These are phyloP conservation scores for Diadema setosum DNA, from an alignment of 35 echinoderm and acorn worm species.

Conservation along the genomic window DNA sequence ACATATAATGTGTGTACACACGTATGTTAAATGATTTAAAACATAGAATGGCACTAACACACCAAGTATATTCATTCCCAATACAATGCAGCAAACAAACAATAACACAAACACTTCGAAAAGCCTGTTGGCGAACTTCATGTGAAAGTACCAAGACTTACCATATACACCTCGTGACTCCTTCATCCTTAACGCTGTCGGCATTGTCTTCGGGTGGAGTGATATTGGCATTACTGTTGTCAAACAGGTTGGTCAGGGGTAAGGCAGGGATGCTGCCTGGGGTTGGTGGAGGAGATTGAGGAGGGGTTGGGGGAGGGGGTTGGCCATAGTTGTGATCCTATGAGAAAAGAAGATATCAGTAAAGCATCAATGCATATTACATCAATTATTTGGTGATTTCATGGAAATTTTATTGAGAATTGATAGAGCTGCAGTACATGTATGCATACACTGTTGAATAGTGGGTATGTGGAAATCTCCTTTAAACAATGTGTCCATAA, in stretches of 20 bases:
- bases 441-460: no score
- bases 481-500: no score
- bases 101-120: not conserved
- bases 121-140: not conserved
- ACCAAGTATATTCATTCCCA: not conserved
- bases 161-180: constrained; percentile 95
- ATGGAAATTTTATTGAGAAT: no score
- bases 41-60: not conserved
- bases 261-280: not conserved
- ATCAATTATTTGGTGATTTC: no score
- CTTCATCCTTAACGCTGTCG: constrained; percentile 62
- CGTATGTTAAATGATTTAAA: no score
- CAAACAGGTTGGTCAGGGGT: constrained; percentile 5
- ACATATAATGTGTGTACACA: no score
- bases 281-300: constrained; percentile 76
- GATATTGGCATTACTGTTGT: not conserved
- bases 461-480: no score
- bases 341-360: no score
- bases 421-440: no score
- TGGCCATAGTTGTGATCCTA: constrained; percentile 98
- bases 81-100: not conserved
- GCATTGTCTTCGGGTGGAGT: constrained; percentile 5
- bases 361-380: no score
- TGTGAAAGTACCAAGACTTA: no score
- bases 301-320: constrained; percentile 93